Evolutionary conservation across 1,140 invertebrate genomes (phyloP).

Genomic region (Diploscapter pachys): DNA sequence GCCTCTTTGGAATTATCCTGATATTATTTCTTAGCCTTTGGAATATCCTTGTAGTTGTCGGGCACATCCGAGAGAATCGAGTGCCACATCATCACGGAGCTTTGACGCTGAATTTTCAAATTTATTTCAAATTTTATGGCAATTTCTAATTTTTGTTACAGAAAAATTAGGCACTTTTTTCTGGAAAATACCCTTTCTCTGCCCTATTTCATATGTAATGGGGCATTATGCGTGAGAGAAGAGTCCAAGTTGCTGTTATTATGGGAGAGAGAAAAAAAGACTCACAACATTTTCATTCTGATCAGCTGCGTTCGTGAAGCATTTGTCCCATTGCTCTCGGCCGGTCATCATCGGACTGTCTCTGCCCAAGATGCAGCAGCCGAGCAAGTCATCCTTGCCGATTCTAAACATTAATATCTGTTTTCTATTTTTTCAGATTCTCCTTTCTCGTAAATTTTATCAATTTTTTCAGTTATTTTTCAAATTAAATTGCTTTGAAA

Average conservation of each 20-base stretch:
- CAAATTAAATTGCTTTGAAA: background rate
- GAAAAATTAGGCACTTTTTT: background rate
- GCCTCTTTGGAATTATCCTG: background rate
- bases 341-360: constrained; percentile 73
- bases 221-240: too few species aligned
- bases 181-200: constrained; percentile 15
- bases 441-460: too few species aligned
- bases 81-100: constrained; percentile 50
- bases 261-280: too few species aligned
- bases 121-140: background rate
- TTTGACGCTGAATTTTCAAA: constrained; percentile 34
- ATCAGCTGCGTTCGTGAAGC: constrained; percentile 31
- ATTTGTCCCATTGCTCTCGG: constrained; percentile 74
- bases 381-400: constrained; percentile 76
- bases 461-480: background rate
- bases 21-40: constrained; percentile 52
- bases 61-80: constrained; percentile 50
- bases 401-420: constrained; percentile 46
- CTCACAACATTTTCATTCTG: too few species aligned
- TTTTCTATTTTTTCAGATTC: too few species aligned
- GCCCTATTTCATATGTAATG: background rate
- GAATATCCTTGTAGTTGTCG: constrained; percentile 50
- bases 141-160: background rate
- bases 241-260: too few species aligned
- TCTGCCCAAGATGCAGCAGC: constrained; percentile 75